Evolutionary conservation across 2,797 vertebrate genomes (phyloP), one percentile per base, ranked within the genome.

Genomic region (Crocidura indochinensis): DNA sequence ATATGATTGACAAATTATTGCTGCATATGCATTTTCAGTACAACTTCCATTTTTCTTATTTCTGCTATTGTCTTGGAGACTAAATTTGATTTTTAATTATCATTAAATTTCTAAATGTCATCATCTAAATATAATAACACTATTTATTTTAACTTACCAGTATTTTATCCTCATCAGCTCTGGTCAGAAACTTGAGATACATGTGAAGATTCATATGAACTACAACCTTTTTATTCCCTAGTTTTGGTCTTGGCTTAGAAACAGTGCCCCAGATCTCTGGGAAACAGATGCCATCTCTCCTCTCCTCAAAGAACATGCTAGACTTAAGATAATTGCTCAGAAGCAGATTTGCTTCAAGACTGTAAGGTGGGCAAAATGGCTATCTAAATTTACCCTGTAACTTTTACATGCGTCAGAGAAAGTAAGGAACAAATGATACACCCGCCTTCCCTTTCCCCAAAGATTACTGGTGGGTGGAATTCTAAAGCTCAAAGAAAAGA

Each of bases 401-500:
- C 26, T 53, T 82, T 71, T 38, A 38, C 73, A 67, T 46, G 38
- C 31, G 3, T 51, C 27, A 91, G 68, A 85, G 53, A 78, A 83
- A 73, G 64, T 81, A 69, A 84, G 83, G 47, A 85, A 60, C 62
- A 85, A 73, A 91, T 56, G 69, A 93, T 65, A 91, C 31, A 10
- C n/a, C 60, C 20, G 17, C 46, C 47, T 82, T 89, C 19, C 38
- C 53, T 83, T 85, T 72, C 69, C 69, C 26, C 26, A 53, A 78
- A 69, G 56, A 74, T 46, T 73, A 51, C 81, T 69, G 51, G 86
- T 91, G 74, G 49, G 67, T 71, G 75, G 74, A 82, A 81, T 91
- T 44, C 38, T 75, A 56, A 88, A 46, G 38, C 65, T 77, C 49
- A 75, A 64, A 69, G 46, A 49, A 80, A 93, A 79, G 38, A 47